Conservation (phyloP, 2,888 invertebrate genomes). For the Eristalis pertinax region DNA sequence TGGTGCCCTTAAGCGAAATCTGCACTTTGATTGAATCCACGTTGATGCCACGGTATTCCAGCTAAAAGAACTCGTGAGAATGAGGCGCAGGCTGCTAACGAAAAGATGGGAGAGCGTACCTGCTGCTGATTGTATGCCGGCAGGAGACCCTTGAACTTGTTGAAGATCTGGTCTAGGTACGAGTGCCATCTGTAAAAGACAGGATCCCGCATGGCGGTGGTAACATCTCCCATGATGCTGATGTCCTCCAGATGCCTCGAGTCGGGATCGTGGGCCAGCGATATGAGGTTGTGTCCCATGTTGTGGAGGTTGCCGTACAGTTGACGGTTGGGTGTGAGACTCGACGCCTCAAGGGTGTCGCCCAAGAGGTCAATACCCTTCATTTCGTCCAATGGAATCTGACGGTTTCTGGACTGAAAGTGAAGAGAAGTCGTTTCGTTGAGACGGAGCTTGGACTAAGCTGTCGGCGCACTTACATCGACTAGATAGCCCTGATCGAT, state of each 20-base stretch:
- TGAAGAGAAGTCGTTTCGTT: background rate
- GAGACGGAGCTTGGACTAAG: background rate
- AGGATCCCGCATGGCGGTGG: conserved; percentile 93
- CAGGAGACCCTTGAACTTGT: conserved; percentile 85
- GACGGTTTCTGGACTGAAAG: conserved; percentile 74
- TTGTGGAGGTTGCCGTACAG: conserved; percentile 92
- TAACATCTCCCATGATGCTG: conserved; percentile 90
- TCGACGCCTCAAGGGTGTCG: conserved; percentile 88
- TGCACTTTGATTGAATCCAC: conserved; percentile 75
- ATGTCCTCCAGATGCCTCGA: conserved; percentile 86
- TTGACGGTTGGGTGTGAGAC: conserved; percentile 85
- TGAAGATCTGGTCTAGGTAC: conserved; percentile 88
- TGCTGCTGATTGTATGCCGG: conserved; percentile 83
- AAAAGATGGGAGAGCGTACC: conserved; percentile 76
- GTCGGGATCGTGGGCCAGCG: conserved; percentile 91
- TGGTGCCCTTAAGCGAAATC: conserved; percentile 73
- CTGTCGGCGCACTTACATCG: conserved; percentile 81
- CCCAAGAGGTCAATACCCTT: conserved; percentile 90
- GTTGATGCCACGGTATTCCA: conserved; percentile 44
- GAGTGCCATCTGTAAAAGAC: conserved; percentile 93
- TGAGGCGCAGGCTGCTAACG: background rate
- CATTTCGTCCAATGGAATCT: conserved; percentile 79
- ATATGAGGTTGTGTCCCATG: conserved; percentile 89
- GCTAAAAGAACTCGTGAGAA: background rate
- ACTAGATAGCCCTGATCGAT: conserved; percentile 87